Base-by-base conservation (phyloP, 2,888 invertebrate genomes). In the Thumatha senex region DNA sequence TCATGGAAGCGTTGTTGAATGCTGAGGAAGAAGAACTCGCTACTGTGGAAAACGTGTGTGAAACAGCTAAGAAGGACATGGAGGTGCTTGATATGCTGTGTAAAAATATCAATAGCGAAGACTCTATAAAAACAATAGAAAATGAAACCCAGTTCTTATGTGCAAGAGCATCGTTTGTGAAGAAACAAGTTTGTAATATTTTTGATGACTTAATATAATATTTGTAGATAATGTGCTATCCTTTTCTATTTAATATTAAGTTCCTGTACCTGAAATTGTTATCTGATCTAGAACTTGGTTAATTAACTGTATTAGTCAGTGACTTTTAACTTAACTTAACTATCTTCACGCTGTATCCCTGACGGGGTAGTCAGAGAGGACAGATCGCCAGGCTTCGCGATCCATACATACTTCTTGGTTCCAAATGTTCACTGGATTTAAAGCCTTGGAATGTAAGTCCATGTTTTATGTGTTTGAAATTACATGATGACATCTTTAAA, bases 51-150 rank as follows among this genome's bases (percentile, higher is more conserved):
- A 81, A 80, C 63, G 74, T 86, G 0, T 89, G 84, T 75, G 87
- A 89, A 69, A 72, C 76, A 30, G 87, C 87, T 0, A 85, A 84
- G 42, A 88, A 84, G 49, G 86, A 90, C 47, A 87, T 89, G 84
- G 84, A 88, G 60, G 69, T 78, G 1, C 58, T 88, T 33, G 87
- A 89, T 67, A 56, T 81, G 48, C 54, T 89, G 5, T 70, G 73
- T 13, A 87, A 84, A 45, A 79, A 67, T 49, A 64, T 70, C 41
- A 80, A 80, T 8, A 68, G 58, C 43, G 71, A 61, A 58, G 67
- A 79, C 9, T 58, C 46, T 55, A 57, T 84, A 13, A 84, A 82
- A 61, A 43, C 65, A 1, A 69, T 86, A 2, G 73, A 79, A 48
- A 75, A 54, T 67, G 79, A 86, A 46, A 74, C 84, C 2, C 72